Evolutionary conservation across 2,888 invertebrate genomes (phyloP).

Genomic region (Escarpia spicata): DNA sequence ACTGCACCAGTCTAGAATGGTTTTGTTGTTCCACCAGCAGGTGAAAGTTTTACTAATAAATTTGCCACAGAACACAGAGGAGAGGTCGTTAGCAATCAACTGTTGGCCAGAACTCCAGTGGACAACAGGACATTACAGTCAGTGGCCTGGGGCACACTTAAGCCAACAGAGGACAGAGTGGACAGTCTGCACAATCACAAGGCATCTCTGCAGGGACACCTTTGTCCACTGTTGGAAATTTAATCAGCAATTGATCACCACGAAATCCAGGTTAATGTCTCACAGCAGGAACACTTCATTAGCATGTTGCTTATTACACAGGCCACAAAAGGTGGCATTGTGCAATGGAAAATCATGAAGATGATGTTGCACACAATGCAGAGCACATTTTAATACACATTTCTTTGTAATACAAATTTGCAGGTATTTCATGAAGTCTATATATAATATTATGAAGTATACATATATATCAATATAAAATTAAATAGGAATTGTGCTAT

Average conservation of each 20-base stretch:
- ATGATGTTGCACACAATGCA: neutral
- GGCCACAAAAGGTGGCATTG: neutral
- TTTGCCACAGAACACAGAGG: neutral
- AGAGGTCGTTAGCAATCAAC: neutral
- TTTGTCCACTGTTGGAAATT: neutral
- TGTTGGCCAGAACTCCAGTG: neutral
- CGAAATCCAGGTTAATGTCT: neutral
- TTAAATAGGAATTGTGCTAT: neutral
- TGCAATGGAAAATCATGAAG: neutral
- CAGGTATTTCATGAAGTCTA: neutral
- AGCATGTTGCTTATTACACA: neutral
- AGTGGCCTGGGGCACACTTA: neutral
- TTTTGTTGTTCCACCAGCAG: no score
- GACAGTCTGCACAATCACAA: neutral
- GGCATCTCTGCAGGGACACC: neutral
- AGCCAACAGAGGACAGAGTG: neutral
- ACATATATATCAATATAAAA: conserved; percentile 8
- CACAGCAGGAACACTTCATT: neutral
- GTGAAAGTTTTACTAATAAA: no score
- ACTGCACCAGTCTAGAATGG: no score
- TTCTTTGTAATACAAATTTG: neutral
- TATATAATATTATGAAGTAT: no score
- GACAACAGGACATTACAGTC: neutral
- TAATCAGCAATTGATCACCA: neutral
- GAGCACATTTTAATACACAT: neutral